Conservation (phyloP, 2,113 vertebrate genomes). For the Ginglymostoma cirratum region DNA sequence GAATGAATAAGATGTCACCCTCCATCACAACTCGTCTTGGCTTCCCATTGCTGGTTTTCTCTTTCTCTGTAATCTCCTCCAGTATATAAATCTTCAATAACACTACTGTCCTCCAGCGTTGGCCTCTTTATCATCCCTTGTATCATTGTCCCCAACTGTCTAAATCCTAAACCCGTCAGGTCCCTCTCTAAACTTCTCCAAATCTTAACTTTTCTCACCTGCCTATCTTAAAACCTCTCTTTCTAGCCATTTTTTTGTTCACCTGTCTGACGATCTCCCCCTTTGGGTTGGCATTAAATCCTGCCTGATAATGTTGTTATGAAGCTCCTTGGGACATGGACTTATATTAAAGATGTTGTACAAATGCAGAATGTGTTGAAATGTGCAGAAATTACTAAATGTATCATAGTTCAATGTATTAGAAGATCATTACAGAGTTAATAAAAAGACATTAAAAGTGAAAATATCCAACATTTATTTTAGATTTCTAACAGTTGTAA, state of each 20-base stretch:
- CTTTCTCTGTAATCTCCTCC: background rate
- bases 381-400: background rate
- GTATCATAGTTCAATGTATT: background rate
- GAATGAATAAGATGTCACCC: background rate
- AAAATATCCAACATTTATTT: too few relatives aligned
- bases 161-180: background rate
- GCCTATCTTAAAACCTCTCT: background rate
- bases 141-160: background rate
- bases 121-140: background rate
- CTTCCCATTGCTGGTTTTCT: background rate
- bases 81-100: background rate
- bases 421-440: background rate
- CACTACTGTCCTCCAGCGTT: background rate
- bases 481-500: too few relatives aligned
- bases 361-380: background rate
- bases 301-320: too few relatives aligned
- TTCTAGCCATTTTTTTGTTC: background rate
- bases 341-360: background rate
- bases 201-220: background rate
- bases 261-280: background rate
- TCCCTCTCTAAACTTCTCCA: background rate
- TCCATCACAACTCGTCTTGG: background rate
- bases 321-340: background rate
- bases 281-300: too few relatives aligned
- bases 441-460: background rate